Percentiles rank a stretch among this genome's conserved stretches.
phyloP scores from a whole-genome alignment of 92 coral and sea anemone species.

The Parazoanthus atlanticus region DNA sequence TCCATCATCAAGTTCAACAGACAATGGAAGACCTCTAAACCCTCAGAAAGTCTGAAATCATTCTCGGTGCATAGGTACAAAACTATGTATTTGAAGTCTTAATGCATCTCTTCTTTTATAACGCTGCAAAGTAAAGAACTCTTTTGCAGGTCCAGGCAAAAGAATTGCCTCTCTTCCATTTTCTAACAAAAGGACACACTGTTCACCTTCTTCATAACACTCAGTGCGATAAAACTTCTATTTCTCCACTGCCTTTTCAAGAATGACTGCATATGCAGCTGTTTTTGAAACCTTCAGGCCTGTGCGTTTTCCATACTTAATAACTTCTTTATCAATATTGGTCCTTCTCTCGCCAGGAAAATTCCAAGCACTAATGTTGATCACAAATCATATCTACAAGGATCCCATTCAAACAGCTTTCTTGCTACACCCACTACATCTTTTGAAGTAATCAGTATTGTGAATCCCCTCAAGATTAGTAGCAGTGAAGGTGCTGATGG shows the following conservation, averaged over 20 bases:
- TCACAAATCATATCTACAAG: conserved; percentile 14
- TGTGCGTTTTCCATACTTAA: conserved; percentile 27
- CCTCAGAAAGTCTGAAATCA: no score
- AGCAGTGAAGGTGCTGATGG: conserved; percentile 25
- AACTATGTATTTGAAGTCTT: conserved; percentile 52
- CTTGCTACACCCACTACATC: conserved; percentile 33
- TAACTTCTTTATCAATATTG: conserved; percentile 1
- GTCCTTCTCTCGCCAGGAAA: conserved; percentile 10
- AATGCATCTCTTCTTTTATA: conserved; percentile 51
- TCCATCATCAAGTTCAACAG: no score
- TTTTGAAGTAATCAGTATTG: neutral
- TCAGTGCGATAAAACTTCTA: conserved; percentile 52
- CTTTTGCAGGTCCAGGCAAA: conserved; percentile 52
- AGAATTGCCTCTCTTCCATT: conserved; percentile 58
- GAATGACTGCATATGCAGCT: conserved; percentile 30
- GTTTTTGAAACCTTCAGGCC: conserved; percentile 32
- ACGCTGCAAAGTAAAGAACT: conserved; percentile 46
- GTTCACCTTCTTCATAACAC: conserved; percentile 36
- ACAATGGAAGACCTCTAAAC: no score
- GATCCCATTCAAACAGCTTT: conserved; percentile 1
- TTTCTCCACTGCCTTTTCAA: conserved; percentile 48
- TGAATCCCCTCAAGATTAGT: conserved; percentile 2
- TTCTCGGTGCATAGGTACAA: conserved; percentile 54
- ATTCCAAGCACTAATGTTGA: conserved; percentile 3
- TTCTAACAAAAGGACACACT: conserved; percentile 47